phyloP scores from a whole-genome alignment of 2,113 vertebrate species.

The Mastomys natalensis region DNA sequence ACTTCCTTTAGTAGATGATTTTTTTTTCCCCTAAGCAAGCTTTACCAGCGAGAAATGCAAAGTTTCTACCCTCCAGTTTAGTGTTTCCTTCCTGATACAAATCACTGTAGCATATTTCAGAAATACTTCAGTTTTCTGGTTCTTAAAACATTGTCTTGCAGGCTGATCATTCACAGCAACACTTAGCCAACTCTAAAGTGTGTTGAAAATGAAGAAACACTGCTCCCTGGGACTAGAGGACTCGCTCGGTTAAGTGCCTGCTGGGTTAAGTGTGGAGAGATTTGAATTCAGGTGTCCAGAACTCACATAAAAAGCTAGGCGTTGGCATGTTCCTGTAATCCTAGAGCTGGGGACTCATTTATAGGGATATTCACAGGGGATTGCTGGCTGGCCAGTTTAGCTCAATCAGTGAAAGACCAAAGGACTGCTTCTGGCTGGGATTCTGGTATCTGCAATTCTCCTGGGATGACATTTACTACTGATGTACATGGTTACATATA shows the following conservation, averaged over 20 bases:
- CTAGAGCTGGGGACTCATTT: background rate
- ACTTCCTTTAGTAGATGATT: background rate
- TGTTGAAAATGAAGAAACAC: background rate
- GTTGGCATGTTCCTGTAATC: background rate
- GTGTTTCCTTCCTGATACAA: background rate
- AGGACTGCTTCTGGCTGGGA: background rate
- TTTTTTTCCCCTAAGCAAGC: background rate
- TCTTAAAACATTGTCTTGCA: background rate
- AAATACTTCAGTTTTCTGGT: background rate
- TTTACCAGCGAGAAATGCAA: background rate
- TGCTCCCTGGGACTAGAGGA: background rate
- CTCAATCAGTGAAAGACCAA: no score
- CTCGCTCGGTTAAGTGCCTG: no score
- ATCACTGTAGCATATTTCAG: background rate
- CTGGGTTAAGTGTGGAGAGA: background rate
- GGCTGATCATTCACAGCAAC: background rate
- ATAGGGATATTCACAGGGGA: background rate
- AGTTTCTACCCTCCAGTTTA: background rate
- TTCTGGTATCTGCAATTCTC: background rate
- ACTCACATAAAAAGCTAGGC: no score
- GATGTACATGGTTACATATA: background rate
- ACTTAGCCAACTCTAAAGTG: background rate
- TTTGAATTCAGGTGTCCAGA: background rate
- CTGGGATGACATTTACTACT: background rate
- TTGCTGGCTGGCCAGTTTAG: background rate